Base-by-base conservation (phyloP, 2,888 invertebrate genomes). In the Andrena marginata region DNA sequence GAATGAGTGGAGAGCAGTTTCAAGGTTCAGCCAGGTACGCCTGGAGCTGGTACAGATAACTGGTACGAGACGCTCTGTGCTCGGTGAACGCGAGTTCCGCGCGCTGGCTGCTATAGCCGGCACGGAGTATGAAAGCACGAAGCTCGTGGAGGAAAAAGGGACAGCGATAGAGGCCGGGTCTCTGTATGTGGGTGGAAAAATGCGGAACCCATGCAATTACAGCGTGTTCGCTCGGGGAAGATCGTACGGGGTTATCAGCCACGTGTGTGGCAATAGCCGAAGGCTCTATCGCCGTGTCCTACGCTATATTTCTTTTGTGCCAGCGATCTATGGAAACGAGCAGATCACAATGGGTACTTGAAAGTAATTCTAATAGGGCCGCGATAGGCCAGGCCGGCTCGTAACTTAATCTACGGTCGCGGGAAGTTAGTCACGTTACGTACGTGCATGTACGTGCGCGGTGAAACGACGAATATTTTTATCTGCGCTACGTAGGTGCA, bases 261-360 rank as follows among this genome's bases (percentile, higher is more conserved):
- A 86, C 87, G 89, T 89, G 88, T 89, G 90, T 88, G 90, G 87
- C 85, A 86, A 84, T 87, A 82, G 86, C 90, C 89, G 70, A 71
- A 67, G 85, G 85, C 77, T 75, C 77, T 77, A 70, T 67, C 67
- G 49, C 20, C 80, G 75, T 80, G 81, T 82, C 75, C 79, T 80
- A 80, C 75, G 82, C 70, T 82, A 70, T 75, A 63, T 80, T 76
- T 84, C 78, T 81, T 80, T 83, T 82, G 71, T 74, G 71, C 62
- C 75, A n/a, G 68, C 74, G 64, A 76, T 72, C 75, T 78, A 83
- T 84, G 79, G 75, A 83, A 82, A 82, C 83, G 71, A 72, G 75
- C 67, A n/a, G 79, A 71, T 82, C 83, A 83, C 83, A 84, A 84
- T 82, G 77, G 78, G 83, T 77, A 74, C 67, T 84, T 83, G 67